A percentile compares a stretch with the other conserved stretches of the same genome.
Evolutionary conservation across 1,140 invertebrate genomes (phyloP).

Genomic region (Notospermus geniculatus): DNA sequence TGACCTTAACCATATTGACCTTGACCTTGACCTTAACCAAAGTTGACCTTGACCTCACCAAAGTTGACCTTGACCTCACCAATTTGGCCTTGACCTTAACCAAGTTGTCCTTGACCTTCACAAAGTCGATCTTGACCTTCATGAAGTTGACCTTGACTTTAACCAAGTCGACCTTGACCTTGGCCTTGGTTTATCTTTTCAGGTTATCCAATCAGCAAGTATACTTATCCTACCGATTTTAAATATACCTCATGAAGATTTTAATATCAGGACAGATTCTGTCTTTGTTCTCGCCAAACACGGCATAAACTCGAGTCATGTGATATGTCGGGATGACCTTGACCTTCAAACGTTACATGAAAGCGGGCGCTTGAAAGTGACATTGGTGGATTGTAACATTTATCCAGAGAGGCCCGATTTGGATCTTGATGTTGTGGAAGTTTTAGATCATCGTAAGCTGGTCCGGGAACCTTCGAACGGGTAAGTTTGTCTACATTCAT

Average conservation of each 20-base stretch:
- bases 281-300: constrained; percentile 62
- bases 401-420: constrained; percentile 58
- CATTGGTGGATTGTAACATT: constrained; percentile 76
- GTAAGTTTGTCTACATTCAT: too few species aligned
- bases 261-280: constrained; percentile 69
- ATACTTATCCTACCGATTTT: constrained; percentile 62
- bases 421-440: constrained; percentile 60
- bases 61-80: too few species aligned
- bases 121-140: too few species aligned
- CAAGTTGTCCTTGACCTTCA: too few species aligned
- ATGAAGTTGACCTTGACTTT: too few species aligned
- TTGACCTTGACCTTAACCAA: too few species aligned
- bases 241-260: constrained; percentile 65
- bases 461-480: background rate
- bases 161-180: too few species aligned
- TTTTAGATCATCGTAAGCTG: constrained; percentile 72
- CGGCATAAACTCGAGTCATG: constrained; percentile 55
- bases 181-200: too few species aligned
- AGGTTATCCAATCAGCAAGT: constrained; percentile 3
- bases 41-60: too few species aligned
- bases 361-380: constrained; percentile 58
- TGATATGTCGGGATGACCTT: constrained; percentile 66
- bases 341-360: constrained; percentile 47
- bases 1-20: too few species aligned
- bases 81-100: too few species aligned